Percentiles rank a stretch among this genome's conserved stretches.
Conservation (phyloP, 2,113 vertebrate species). For the Hippocampus mohnikei region DNA sequence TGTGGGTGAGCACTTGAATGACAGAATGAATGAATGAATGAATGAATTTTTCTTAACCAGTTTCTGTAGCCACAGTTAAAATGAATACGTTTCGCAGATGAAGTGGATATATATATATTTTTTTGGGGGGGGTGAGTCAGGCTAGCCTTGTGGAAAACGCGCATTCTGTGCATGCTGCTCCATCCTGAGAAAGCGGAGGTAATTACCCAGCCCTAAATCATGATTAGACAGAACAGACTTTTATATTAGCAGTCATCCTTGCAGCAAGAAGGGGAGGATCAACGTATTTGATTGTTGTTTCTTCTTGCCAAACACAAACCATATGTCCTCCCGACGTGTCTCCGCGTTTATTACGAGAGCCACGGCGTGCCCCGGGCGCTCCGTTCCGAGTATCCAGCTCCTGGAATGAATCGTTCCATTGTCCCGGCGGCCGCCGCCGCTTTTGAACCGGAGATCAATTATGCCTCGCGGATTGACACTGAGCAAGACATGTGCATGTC, state of each 20-base stretch:
- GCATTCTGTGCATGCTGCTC: slow-evolving; percentile 27
- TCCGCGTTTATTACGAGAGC: slow-evolving; percentile 63
- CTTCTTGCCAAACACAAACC: slow-evolving; percentile 70
- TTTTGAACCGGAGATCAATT: slow-evolving; percentile 56
- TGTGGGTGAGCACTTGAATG: too few relatives aligned
- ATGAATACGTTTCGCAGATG: neutral
- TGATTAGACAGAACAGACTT: slow-evolving; percentile 71
- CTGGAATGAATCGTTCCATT: slow-evolving; percentile 69
- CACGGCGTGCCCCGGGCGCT: slow-evolving; percentile 55
- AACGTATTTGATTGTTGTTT: slow-evolving; percentile 73
- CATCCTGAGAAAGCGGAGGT: slow-evolving; percentile 54
- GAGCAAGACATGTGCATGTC: slow-evolving; percentile 13
- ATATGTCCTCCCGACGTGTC: slow-evolving; percentile 68
- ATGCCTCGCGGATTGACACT: slow-evolving; percentile 31
- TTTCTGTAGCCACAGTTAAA: neutral
- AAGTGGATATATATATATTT: too few relatives aligned
- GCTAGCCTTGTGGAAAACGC: slow-evolving; percentile 36
- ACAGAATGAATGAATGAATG: too few relatives aligned
- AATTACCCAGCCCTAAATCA: slow-evolving; percentile 67
- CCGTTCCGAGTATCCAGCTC: slow-evolving; percentile 28
- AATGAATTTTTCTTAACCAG: neutral
- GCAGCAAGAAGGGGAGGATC: slow-evolving; percentile 62
- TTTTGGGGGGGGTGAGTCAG: neutral
- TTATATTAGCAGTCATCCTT: slow-evolving; percentile 70
- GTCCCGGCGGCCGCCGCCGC: slow-evolving; percentile 44